phyloP scores from a whole-genome alignment of 2,797 vertebrate genomes.

The Alcedo atthis region DNA sequence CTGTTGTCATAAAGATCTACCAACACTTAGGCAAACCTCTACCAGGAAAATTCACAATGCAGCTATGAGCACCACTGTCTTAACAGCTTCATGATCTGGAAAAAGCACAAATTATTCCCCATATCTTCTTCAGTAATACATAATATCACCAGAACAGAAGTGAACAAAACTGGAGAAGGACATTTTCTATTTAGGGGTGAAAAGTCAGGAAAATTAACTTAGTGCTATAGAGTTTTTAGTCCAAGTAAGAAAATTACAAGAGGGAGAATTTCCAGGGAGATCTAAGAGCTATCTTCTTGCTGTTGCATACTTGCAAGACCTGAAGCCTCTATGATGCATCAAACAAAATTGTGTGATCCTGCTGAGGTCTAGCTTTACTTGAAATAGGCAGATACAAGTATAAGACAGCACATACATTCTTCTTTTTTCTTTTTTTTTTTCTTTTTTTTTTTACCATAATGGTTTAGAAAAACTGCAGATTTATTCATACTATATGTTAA shows the following conservation, averaged over 20 bases:
- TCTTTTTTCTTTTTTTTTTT: background rate
- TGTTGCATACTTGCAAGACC: background rate
- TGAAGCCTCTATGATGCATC: background rate
- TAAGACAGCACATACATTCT: background rate
- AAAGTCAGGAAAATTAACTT: background rate
- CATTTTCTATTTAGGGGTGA: background rate
- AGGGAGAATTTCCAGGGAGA: background rate
- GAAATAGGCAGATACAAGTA: background rate
- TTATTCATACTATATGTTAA: background rate
- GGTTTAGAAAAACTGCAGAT: background rate
- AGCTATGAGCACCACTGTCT: background rate
- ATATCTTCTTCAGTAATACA: background rate
- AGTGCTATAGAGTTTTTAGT: background rate
- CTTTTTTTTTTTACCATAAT: background rate
- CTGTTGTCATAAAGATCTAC: background rate
- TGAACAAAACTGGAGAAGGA: rapidly evolving
- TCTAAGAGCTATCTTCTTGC: background rate
- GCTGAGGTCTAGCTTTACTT: background rate
- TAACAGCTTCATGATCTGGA: background rate
- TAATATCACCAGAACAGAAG: background rate
- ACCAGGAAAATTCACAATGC: background rate
- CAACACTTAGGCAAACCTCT: background rate
- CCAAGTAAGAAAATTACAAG: background rate
- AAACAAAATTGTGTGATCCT: background rate
- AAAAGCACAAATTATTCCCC: background rate